Evolutionary conservation across 2,113 vertebrate genomes (phyloP).

Genomic region (Chiloscyllium plagiosum): DNA sequence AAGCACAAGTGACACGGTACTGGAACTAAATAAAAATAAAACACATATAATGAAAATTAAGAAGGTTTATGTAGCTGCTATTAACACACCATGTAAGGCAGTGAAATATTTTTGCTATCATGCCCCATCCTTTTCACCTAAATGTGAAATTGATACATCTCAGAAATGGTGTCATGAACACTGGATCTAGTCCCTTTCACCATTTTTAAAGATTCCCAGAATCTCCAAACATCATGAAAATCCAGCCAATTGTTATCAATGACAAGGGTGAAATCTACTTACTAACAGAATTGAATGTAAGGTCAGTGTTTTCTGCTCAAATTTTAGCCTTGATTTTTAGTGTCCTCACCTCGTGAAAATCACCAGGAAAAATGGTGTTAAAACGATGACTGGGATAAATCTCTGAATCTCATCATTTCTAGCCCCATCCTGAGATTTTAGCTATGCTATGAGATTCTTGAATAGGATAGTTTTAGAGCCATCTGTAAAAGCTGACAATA

Average conservation of each 20-base stretch:
- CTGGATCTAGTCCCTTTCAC: no score
- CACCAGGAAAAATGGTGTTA: not conserved
- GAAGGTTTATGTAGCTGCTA: not conserved
- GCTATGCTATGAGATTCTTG: not conserved
- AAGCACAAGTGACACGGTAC: not conserved
- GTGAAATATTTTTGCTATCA: not conserved
- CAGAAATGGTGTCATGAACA: no score
- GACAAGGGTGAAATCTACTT: not conserved
- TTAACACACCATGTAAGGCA: not conserved
- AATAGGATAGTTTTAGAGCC: not conserved
- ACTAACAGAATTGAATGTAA: not conserved
- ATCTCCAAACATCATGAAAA: no score
- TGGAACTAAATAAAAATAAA: not conserved
- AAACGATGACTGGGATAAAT: not conserved
- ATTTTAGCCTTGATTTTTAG: not conserved
- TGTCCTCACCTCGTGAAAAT: not conserved
- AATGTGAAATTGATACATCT: no score
- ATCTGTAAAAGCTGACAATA: not conserved
- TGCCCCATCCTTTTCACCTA: no score
- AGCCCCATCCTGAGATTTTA: not conserved
- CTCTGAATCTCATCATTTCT: no score
- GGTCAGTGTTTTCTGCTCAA: not conserved
- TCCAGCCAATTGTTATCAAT: not conserved
- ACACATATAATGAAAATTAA: not conserved
- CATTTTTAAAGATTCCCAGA: no score